Evolutionary conservation across 2,113 vertebrate genomes (phyloP), one percentile per base, ranked within the genome.

Genomic region (Lampris megalopsis): DNA sequence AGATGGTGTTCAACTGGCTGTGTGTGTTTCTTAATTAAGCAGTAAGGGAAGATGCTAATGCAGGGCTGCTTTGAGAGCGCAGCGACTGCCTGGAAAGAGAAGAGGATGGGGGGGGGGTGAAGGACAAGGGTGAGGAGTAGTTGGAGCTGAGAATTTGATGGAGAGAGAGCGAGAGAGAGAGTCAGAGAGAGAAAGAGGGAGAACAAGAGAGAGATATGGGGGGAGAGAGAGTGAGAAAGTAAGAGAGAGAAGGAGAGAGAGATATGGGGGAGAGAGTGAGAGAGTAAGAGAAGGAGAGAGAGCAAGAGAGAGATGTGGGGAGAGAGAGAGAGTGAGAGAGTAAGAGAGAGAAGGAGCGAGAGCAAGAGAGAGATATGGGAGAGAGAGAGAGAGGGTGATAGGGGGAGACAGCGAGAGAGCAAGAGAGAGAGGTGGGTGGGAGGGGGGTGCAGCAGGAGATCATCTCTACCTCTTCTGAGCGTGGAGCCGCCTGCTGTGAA

Each of bases 1-100:
- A 86, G 61, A 68, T 71, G 71, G 52, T 63, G 41, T 76, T 88
- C 61, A 75, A 65, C 63, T 63, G 37, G 36, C 73, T 63, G 47
- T 13, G 10, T 70, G 48, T 59, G 36, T 58, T 24, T 70, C 66
- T 74, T 85, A 64, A 83, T 87, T 85, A 68, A 50, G 38, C 9
- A 63, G 50, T 5, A 60, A 42, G 52, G 60, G 35, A 63, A 7
- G 62, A 43, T 57, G 57, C 57, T 78, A 74, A 73, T 62, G 11
- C 59, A 40, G 76, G 52, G 6, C 59, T 66, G 68, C 63, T 73
- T 60, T 82, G 10, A 71, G 78, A 73, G 50, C 48, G 81, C 36
- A 73, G 77, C 49, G 71, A 63, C 50, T 52, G 11, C 36, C 45
- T 24, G 60, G 52, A 71, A 10, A 13, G 63, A n/a, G 49, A 37